These are phyloP conservation scores for Cryptus viduatorius DNA, from an alignment of 2,888 invertebrate species.

Conservation along the genomic window DNA sequence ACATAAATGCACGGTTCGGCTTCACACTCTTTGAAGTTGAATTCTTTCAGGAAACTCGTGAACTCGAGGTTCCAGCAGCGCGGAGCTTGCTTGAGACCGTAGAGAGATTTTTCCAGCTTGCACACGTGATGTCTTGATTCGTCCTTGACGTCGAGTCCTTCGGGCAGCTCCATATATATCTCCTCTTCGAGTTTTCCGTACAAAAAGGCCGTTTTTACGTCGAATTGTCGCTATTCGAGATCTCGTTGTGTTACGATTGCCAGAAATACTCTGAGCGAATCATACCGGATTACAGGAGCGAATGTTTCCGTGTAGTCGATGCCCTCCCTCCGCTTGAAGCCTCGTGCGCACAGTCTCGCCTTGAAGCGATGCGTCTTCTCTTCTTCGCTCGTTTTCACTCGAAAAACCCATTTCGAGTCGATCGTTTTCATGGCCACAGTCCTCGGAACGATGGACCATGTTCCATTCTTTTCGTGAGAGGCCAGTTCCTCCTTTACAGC, in stretches of 20 bases:
- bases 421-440: conserved; percentile 38
- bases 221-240: not conserved
- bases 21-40: not conserved
- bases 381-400: conserved; percentile 33
- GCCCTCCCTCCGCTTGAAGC: not conserved
- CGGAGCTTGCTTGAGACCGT: not conserved
- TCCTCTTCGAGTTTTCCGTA: no score
- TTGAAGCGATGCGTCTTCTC: not conserved
- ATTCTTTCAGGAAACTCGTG: not conserved
- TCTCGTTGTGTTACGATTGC: not conserved
- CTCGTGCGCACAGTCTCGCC: not conserved
- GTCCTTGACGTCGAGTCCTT: no score
- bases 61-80: conserved; percentile 3
- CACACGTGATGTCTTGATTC: not conserved
- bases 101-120: not conserved
- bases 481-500: conserved; percentile 36
- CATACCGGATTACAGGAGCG: not conserved
- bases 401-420: conserved; percentile 56
- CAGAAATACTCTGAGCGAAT: no score
- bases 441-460: conserved; percentile 44
- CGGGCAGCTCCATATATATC: not conserved
- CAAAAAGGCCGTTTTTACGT: conserved; percentile 1
- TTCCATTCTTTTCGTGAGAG: conserved; percentile 36
- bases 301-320: not conserved
- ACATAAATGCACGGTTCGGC: not conserved